These are phyloP conservation scores for Orthonyx spaldingii DNA, from an alignment of 2,113 vertebrate genomes.

Conservation along the genomic window DNA sequence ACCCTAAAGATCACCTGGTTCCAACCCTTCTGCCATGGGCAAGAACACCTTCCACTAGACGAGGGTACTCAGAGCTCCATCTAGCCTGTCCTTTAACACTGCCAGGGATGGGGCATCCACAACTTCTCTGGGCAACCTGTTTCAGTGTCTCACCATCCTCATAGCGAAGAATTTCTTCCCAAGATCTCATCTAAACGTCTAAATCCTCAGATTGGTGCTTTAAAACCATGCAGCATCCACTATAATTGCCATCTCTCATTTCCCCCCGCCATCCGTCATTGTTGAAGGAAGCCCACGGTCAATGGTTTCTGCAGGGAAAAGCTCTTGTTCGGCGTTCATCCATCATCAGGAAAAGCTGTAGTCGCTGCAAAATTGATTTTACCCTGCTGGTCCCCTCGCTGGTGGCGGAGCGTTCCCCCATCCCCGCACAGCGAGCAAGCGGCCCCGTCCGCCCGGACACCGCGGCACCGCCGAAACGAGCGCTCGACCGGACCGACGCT, in stretches of 20 bases:
- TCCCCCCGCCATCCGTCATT: rapidly evolving
- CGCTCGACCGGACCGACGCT: not conserved
- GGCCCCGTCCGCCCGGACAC: too few relatives aligned
- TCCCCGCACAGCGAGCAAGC: not conserved
- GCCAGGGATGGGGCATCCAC: not conserved
- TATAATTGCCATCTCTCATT: rapidly evolving
- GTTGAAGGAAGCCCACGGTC: not conserved
- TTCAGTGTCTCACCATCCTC: not conserved
- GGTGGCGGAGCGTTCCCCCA: not conserved
- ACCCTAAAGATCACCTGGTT: not conserved
- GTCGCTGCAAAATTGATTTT: not conserved
- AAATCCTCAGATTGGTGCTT: not conserved
- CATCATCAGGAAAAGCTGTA: not conserved
- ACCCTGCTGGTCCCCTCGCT: not conserved
- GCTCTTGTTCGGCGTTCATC: too few relatives aligned
- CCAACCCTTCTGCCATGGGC: not conserved
- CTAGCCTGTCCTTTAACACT: not conserved
- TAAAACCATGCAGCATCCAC: not conserved
- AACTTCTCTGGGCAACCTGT: not conserved
- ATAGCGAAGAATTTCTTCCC: not conserved
- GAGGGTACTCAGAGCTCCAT: not conserved
- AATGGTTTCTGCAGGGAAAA: not conserved
- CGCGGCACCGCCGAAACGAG: not conserved
- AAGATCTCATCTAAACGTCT: not conserved
- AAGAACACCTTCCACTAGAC: not conserved